These are phyloP conservation scores for Myotis lucifugus DNA, from an alignment of 2,113 vertebrate species.

Conservation along the genomic window DNA sequence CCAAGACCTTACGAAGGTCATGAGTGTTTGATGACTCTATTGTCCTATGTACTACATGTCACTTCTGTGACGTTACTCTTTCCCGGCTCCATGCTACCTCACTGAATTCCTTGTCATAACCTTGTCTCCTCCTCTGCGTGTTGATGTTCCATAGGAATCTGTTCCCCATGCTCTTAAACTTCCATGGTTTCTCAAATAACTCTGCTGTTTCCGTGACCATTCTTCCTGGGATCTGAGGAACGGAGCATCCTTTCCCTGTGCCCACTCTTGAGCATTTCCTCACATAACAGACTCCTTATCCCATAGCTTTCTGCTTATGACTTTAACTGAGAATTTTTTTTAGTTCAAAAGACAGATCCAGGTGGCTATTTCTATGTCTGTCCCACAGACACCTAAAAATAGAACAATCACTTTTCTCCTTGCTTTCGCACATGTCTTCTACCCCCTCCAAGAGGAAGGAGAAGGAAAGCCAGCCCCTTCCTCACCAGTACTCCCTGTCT, in stretches of 20 bases:
- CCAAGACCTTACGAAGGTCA: background rate
- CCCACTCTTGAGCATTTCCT: background rate
- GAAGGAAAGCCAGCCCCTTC: background rate
- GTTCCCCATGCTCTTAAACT: background rate
- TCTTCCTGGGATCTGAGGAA: background rate
- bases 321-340: background rate
- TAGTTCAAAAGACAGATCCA: background rate
- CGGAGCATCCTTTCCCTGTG: background rate
- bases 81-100: background rate
- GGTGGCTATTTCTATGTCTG: background rate
- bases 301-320: background rate
- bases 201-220: background rate
- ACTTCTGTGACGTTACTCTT: background rate
- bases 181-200: background rate
- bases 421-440: background rate
- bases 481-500: background rate
- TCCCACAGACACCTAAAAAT: background rate
- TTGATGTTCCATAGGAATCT: background rate
- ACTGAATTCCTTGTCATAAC: background rate
- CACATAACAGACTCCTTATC: background rate
- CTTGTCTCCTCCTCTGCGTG: background rate
- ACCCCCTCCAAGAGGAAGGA: background rate
- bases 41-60: background rate
- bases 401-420: background rate
- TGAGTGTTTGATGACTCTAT: background rate